Evolutionary conservation across 2,797 vertebrate genomes (phyloP).

Genomic region (Danio kyathit): DNA sequence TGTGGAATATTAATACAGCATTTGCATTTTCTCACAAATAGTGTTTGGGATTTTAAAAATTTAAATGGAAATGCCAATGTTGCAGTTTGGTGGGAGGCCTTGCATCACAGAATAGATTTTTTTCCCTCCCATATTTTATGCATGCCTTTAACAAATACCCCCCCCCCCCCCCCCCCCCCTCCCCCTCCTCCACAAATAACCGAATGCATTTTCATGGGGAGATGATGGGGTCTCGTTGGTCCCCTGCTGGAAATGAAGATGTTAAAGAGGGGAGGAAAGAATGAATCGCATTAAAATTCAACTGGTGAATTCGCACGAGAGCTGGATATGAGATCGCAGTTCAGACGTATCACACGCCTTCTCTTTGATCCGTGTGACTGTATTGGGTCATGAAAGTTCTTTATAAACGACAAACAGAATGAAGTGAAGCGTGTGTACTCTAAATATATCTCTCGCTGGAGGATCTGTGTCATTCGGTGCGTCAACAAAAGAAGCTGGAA

Average conservation of each 20-base stretch:
- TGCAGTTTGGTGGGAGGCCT: constrained; percentile 65
- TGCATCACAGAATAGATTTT: constrained; percentile 72
- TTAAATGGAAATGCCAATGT: constrained; percentile 68
- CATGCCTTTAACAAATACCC: constrained; percentile 70
- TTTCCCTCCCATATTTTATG: constrained; percentile 71
- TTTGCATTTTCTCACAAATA: constrained; percentile 76
- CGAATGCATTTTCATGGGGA: constrained; percentile 69
- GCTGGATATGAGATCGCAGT: constrained; percentile 43
- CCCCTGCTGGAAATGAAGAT: constrained; percentile 64
- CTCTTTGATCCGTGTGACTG: constrained; percentile 58
- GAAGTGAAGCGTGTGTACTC: constrained; percentile 5
- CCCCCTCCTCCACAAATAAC: constrained; percentile 64
- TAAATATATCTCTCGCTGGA: constrained; percentile 25
- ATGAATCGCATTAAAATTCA: constrained; percentile 62
- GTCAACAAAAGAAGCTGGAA: constrained; percentile 27
- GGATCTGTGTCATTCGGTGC: constrained; percentile 7
- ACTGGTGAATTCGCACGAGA: constrained; percentile 48
- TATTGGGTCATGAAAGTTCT: constrained; percentile 56
- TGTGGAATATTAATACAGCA: constrained; percentile 75
- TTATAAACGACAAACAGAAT: constrained; percentile 47
- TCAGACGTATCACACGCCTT: constrained; percentile 49
- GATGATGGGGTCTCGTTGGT: constrained; percentile 56
- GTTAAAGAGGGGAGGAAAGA: constrained; percentile 55
- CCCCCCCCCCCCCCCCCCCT: constrained; percentile 37
- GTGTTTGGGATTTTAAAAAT: constrained; percentile 74